A percentile compares a stretch with the other conserved stretches of the same genome.
Evolutionary conservation across 2,113 vertebrate genomes (phyloP).

Genomic region (Crotalus helleri): DNA sequence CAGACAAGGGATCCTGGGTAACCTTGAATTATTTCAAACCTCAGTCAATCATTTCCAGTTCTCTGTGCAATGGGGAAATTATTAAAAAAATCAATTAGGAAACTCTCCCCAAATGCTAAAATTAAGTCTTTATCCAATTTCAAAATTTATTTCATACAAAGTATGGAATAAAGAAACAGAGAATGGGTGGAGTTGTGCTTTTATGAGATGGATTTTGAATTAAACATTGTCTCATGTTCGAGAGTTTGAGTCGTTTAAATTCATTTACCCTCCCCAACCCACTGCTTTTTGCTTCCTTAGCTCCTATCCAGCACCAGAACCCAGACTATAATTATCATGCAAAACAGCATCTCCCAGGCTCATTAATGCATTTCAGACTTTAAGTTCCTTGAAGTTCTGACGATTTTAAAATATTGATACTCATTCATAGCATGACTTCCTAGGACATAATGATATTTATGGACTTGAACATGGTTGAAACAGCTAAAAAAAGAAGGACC

Average conservation of each 20-base stretch:
- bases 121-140: conserved; percentile 22
- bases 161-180: not conserved
- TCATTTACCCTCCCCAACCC: not conserved
- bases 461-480: conserved; percentile 46
- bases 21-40: not conserved
- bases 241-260: conserved; percentile 18
- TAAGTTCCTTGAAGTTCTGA: conserved; percentile 76
- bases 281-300: conserved; percentile 43
- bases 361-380: conserved; percentile 67
- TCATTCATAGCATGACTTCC: conserved; percentile 54
- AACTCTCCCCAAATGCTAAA: conserved; percentile 15
- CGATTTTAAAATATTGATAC: conserved; percentile 59
- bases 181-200: not conserved
- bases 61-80: rapidly evolving
- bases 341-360: conserved; percentile 63
- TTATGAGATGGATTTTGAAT: not conserved
- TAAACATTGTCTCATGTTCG: not conserved
- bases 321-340: conserved; percentile 71
- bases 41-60: not conserved
- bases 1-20: not conserved
- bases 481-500: conserved; percentile 38
- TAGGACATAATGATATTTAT: conserved; percentile 37
- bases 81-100: not conserved
- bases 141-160: not conserved
- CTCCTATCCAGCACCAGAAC: conserved; percentile 46